A percentile compares a stretch with the other conserved stretches of the same genome.
Evolutionary conservation across 2,797 vertebrate genomes (phyloP).

Genomic region (Sebastes itinus): DNA sequence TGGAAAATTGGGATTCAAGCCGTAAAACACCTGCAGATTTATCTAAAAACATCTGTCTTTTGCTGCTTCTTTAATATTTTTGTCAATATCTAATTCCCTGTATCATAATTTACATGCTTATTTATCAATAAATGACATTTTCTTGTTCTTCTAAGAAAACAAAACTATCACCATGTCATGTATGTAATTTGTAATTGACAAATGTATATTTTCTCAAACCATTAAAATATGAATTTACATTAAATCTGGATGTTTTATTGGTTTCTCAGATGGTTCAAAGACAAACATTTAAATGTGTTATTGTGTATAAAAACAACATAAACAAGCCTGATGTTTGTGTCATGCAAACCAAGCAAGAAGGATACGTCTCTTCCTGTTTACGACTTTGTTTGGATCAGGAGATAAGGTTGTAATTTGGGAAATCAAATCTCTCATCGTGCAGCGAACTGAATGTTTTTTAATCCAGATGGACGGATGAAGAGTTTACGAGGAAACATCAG

Average conservation of each 20-base stretch:
- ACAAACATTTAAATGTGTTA: too few relatives aligned
- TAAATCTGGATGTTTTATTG: background rate
- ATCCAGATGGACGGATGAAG: fast-evolving
- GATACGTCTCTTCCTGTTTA: too few relatives aligned
- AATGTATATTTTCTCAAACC: background rate
- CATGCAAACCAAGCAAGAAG: too few relatives aligned
- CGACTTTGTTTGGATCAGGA: background rate
- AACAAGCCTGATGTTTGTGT: too few relatives aligned
- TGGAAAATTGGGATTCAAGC: background rate
- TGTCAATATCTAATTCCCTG: background rate
- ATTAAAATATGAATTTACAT: background rate
- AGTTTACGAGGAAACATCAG: background rate
- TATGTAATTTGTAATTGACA: background rate
- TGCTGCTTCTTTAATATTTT: background rate
- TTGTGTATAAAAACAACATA: too few relatives aligned
- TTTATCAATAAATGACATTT: background rate
- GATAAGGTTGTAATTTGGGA: background rate
- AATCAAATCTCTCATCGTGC: background rate
- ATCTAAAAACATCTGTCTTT: background rate
- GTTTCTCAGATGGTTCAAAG: background rate
- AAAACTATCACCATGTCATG: background rate
- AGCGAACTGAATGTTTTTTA: background rate
- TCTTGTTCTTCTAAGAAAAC: background rate
- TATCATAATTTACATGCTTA: background rate
- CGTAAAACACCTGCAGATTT: background rate